Conservation (phyloP, 2,797 vertebrate species). For the Catharus ustulatus region DNA sequence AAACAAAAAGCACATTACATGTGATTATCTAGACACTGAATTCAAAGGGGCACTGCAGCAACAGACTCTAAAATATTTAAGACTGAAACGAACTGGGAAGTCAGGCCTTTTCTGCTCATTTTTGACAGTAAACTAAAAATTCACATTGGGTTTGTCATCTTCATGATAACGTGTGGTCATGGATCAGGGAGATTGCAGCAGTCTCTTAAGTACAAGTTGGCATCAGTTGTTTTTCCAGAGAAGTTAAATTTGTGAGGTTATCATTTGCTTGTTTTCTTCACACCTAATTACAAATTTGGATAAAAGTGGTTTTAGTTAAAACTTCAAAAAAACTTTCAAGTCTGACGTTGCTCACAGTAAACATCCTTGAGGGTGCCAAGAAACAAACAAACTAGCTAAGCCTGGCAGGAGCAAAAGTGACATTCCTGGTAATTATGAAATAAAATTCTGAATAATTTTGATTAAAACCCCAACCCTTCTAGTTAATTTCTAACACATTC, state of each 20-base stretch:
- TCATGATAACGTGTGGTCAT: neutral
- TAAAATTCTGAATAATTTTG: neutral
- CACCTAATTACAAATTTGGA: neutral
- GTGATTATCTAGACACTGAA: neutral
- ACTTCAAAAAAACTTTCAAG: neutral
- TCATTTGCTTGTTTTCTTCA: conserved; percentile 7
- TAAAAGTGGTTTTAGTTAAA: neutral
- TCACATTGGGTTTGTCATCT: neutral
- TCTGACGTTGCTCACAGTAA: neutral
- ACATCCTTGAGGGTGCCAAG: neutral
- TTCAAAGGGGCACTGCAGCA: neutral
- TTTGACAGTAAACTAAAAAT: neutral
- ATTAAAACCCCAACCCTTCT: neutral
- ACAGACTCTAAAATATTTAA: neutral
- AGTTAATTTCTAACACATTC: neutral
- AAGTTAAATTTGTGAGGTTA: neutral
- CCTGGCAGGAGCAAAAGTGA: neutral
- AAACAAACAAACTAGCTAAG: neutral
- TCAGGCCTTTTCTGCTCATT: neutral
- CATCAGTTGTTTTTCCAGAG: neutral
- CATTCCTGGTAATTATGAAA: neutral
- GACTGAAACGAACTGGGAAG: neutral
- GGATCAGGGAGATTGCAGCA: neutral
- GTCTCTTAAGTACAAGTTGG: neutral
- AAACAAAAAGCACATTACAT: neutral